These are phyloP conservation scores for Lasioglossum vierecki DNA, from an alignment of 2,888 invertebrate species.

Conservation along the genomic window DNA sequence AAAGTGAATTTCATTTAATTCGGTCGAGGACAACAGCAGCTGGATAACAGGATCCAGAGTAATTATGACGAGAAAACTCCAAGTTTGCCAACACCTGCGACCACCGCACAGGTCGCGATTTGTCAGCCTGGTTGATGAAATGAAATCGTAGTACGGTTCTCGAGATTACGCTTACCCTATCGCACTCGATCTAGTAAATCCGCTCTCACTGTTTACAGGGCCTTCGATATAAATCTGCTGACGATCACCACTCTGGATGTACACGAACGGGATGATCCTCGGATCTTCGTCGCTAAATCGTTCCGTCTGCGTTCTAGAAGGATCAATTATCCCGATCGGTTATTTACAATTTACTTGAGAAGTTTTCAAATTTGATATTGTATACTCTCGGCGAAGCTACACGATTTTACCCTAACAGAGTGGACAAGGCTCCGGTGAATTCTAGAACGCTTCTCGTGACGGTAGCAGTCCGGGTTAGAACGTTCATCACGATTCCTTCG, in stretches of 20 bases:
- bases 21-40: no score
- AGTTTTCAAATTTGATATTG: not conserved
- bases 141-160: conserved; percentile 12
- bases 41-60: not conserved
- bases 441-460: conserved; percentile 38
- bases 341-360: not conserved
- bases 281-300: conserved; percentile 33
- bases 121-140: not conserved
- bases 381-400: not conserved
- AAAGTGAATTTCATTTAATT: no score
- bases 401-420: conserved; percentile 54
- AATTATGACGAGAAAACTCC: not conserved
- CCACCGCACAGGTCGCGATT: not conserved
- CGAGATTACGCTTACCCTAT: conserved; percentile 50
- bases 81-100: not conserved
- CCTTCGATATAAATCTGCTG: conserved; percentile 38
- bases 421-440: conserved; percentile 45
- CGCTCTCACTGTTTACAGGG: conserved; percentile 46
- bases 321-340: conserved; percentile 10
- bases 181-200: conserved; percentile 45
- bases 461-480: conserved; percentile 26
- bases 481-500: conserved; percentile 32
- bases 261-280: conserved; percentile 40
- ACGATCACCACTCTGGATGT: conserved; percentile 43
- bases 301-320: conserved; percentile 43